These are phyloP conservation scores for Oreochromis aureus DNA, from an alignment of 2,113 vertebrate genomes.

Conservation along the genomic window DNA sequence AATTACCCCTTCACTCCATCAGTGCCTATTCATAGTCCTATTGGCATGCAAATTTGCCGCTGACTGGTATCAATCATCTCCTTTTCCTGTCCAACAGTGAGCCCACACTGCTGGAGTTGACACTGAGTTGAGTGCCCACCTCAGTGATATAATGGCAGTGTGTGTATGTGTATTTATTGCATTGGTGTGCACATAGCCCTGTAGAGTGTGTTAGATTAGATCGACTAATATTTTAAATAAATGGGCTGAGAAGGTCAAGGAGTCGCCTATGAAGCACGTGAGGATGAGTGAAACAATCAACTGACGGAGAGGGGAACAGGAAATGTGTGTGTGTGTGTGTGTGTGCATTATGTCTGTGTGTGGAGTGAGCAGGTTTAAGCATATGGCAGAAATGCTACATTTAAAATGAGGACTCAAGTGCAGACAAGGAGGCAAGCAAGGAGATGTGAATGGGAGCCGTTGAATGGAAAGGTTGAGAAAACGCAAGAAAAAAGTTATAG, in stretches of 20 bases:
- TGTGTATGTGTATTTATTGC: background rate
- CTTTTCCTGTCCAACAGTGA: constrained; percentile 1
- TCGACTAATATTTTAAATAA: constrained; percentile 57
- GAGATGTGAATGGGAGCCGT: rapidly evolving
- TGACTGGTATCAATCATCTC: constrained; percentile 33
- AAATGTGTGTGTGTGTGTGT: background rate
- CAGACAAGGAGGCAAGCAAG: background rate
- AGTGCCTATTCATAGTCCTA: constrained; percentile 28
- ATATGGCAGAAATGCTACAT: background rate
- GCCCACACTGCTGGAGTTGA: background rate
- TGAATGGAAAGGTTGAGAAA: background rate
- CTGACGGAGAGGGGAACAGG: background rate
- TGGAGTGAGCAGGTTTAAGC: background rate
- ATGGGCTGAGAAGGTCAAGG: constrained; percentile 39
- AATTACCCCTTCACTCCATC: constrained; percentile 39
- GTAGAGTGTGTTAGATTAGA: constrained; percentile 19
- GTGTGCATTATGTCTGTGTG: background rate
- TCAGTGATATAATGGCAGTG: background rate
- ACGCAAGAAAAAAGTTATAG: background rate
- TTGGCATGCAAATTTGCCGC: constrained; percentile 41
- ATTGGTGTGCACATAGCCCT: background rate
- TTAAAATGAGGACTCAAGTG: background rate
- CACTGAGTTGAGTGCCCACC: constrained; percentile 6
- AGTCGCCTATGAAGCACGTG: constrained; percentile 28
- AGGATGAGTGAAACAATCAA: constrained; percentile 24